Conservation (phyloP, 2,113 vertebrate genomes). For the Cyprinus carpio region DNA sequence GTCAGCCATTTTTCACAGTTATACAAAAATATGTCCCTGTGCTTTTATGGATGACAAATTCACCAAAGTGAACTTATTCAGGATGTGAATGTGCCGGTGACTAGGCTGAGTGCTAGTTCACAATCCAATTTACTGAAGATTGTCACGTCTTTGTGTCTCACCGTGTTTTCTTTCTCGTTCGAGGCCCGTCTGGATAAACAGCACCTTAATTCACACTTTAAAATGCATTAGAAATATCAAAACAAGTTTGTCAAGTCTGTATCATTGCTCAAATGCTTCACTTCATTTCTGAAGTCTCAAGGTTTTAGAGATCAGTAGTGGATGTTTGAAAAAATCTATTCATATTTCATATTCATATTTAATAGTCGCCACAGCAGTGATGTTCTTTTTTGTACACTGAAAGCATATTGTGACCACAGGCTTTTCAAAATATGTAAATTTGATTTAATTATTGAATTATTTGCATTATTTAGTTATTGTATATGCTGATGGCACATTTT, state of each 20-base stretch:
- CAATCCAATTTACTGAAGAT: background rate
- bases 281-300: background rate
- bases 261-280: background rate
- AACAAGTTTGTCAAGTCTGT: too few species aligned
- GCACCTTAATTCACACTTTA: background rate
- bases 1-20: slow-evolving; percentile 57
- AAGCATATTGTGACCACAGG: background rate
- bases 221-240: background rate
- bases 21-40: slow-evolving; percentile 25
- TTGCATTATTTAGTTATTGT: background rate
- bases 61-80: background rate
- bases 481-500: background rate
- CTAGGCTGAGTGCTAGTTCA: background rate
- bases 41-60: background rate
- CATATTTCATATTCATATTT: background rate
- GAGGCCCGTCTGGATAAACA: background rate
- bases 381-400: background rate
- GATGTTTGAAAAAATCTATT: background rate
- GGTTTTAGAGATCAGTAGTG: background rate
- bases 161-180: background rate
- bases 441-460: background rate
- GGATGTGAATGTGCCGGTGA: background rate
- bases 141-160: background rate
- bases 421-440: background rate
- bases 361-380: background rate